Percentiles rank a stretch among this genome's conserved stretches.
These are phyloP conservation scores for Gymnopithys bicolor DNA, from an alignment of 2,797 vertebrate genomes.

Conservation along the genomic window DNA sequence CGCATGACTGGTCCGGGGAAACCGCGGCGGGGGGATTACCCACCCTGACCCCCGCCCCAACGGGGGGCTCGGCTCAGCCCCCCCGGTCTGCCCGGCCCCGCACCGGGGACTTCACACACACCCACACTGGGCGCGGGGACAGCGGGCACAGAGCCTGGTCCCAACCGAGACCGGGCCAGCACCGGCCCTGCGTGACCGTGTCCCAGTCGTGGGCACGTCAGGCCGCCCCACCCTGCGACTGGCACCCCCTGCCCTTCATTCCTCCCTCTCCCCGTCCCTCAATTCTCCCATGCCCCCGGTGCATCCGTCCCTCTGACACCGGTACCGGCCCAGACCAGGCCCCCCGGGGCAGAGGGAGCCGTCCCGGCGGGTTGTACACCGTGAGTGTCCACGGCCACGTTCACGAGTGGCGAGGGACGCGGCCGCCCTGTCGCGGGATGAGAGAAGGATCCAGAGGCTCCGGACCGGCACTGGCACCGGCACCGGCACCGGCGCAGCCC, in stretches of 20 bases:
- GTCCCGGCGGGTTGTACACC: not conserved
- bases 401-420: not conserved
- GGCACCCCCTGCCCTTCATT: not conserved
- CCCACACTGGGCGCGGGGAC: not conserved
- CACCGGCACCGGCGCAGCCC: not conserved
- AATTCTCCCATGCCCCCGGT: not conserved
- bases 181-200: not conserved
- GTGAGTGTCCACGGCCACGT: not conserved
- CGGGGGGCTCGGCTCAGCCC: not conserved
- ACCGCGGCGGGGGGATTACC: constrained; percentile 83
- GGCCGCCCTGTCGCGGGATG: not conserved
- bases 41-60: not conserved
- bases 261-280: not conserved
- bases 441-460: not conserved
- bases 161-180: constrained; percentile 27
- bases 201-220: not conserved
- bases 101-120: not conserved
- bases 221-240: fast-evolving
- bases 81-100: not conserved
- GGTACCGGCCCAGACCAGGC: not conserved
- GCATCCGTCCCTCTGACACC: not conserved
- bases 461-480: too few species aligned
- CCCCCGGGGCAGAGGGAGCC: not conserved
- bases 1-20: constrained; percentile 81
- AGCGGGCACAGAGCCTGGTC: not conserved